Conservation (phyloP, 1,140 invertebrate genomes). For the Leptinotarsa texana region DNA sequence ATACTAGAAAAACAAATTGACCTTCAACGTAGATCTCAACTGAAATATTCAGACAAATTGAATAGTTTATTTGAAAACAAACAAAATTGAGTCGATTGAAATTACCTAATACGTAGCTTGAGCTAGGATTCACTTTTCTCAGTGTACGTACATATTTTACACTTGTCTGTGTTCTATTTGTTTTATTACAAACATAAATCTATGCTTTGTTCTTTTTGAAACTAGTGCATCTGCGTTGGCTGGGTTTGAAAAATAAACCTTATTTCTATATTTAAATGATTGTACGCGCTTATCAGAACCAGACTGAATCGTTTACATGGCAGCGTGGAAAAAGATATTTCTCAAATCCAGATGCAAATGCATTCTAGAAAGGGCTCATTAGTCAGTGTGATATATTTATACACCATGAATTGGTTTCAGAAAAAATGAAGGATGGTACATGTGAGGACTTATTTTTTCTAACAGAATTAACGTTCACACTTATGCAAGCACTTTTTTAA, state of each 20-base stretch:
- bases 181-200: conserved; percentile 1
- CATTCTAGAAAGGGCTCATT: not conserved
- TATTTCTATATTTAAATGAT: conserved; percentile 7
- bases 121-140: conserved; percentile 12
- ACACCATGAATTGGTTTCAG: too few species aligned
- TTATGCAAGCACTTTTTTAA: too few species aligned
- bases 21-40: too few species aligned
- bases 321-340: not conserved
- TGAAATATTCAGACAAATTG: too few species aligned
- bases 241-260: not conserved
- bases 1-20: too few species aligned
- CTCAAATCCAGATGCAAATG: not conserved
- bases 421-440: too few species aligned
- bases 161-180: conserved; percentile 17
- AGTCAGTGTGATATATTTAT: not conserved
- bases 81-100: too few species aligned
- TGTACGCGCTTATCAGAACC: not conserved
- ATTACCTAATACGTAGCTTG: too few species aligned
- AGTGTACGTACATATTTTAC: conserved; percentile 40
- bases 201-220: not conserved
- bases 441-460: too few species aligned
- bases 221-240: conserved; percentile 1
- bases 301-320: not conserved
- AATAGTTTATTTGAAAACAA: too few species aligned
- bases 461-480: too few species aligned